Evolutionary conservation across 2,888 invertebrate genomes (phyloP).

Genomic region (Selenia dentaria): DNA sequence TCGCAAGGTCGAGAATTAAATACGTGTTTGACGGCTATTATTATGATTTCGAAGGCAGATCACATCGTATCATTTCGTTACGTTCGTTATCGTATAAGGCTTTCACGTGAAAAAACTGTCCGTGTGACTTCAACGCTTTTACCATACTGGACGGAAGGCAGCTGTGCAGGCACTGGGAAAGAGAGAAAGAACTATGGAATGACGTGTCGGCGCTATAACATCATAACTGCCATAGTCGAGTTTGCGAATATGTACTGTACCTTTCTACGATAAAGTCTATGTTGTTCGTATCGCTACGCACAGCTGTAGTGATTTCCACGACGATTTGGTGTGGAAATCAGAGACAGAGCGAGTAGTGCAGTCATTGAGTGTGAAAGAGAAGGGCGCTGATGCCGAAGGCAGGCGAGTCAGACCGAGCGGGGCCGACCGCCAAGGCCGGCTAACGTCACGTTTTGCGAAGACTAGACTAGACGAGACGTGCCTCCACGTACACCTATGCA

Average conservation of each 20-base stretch:
- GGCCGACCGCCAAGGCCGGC: constrained; percentile 77
- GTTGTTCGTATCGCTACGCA: constrained; percentile 42
- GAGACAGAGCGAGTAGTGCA: constrained; percentile 61
- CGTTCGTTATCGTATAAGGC: constrained; percentile 58
- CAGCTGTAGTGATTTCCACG: constrained; percentile 78
- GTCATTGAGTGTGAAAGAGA: constrained; percentile 73
- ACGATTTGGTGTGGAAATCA: constrained; percentile 73
- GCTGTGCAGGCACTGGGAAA: constrained; percentile 72
- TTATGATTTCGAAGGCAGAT: constrained; percentile 46
- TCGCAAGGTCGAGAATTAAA: constrained; percentile 34
- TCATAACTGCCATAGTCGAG: constrained; percentile 42
- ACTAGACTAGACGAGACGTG: constrained; percentile 78
- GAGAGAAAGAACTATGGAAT: constrained; percentile 78
- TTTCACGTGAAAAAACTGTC: constrained; percentile 55
- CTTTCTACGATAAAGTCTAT: constrained; percentile 48
- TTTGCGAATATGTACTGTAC: constrained; percentile 45
- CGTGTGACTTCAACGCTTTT: constrained; percentile 63
- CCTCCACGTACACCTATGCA: constrained; percentile 50
- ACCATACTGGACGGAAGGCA: constrained; percentile 76
- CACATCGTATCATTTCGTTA: constrained; percentile 60
- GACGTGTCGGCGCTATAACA: constrained; percentile 53
- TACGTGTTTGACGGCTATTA: constrained; percentile 40
- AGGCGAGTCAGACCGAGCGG: constrained; percentile 62
- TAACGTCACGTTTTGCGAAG: constrained; percentile 75
- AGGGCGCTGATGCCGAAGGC: constrained; percentile 46